Evolutionary conservation across 2,113 vertebrate genomes (phyloP).

Genomic region (Ctenomys sociabilis): DNA sequence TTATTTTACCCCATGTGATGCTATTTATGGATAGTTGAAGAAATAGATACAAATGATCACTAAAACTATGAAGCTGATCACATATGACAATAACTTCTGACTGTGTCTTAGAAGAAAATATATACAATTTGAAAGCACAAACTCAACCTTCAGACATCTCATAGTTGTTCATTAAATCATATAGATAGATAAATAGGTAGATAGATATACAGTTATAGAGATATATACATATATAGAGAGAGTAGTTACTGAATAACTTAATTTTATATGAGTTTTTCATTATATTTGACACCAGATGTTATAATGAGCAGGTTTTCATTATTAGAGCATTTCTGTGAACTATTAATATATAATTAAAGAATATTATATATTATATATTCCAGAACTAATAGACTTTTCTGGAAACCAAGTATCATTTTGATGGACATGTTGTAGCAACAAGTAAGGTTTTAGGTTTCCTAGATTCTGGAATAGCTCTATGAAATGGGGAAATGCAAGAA

Average conservation of each 20-base stretch:
- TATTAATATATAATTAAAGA: background rate
- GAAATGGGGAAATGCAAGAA: background rate
- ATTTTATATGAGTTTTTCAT: background rate
- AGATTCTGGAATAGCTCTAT: background rate
- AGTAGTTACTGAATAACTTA: background rate
- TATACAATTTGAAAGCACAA: background rate
- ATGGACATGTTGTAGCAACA: background rate
- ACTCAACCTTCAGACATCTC: background rate
- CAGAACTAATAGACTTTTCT: background rate
- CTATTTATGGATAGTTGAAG: background rate
- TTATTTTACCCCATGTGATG: background rate
- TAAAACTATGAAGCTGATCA: background rate
- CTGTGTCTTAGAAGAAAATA: background rate
- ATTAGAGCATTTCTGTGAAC: background rate
- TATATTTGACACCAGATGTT: background rate
- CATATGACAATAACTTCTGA: background rate
- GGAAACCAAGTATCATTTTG: background rate
- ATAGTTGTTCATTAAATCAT: background rate
- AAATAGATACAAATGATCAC: background rate
- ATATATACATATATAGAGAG: too few species aligned
- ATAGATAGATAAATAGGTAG: too few species aligned
- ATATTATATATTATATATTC: too few species aligned
- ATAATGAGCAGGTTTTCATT: background rate
- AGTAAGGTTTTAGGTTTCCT: background rate
- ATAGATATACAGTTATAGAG: too few species aligned